Evolutionary conservation across 2,888 invertebrate genomes (phyloP).

Genomic region (Theretra japonica): DNA sequence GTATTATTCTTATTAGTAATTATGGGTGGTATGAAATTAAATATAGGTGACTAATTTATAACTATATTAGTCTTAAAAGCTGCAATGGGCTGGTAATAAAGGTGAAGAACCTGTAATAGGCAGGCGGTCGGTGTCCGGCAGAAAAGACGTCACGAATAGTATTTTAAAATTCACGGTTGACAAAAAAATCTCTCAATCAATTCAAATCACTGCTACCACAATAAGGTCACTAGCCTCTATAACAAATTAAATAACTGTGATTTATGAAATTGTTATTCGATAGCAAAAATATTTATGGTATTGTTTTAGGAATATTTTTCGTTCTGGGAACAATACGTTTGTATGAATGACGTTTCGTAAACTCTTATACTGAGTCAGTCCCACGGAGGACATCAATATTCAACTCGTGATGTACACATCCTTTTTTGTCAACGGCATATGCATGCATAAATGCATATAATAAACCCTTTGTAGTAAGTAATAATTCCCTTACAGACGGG

Average conservation of each 20-base stretch:
- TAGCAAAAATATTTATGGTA: not conserved
- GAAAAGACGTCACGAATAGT: too few species aligned
- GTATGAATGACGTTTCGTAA: not conserved
- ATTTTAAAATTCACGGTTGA: too few species aligned
- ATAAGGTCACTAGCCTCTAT: too few species aligned
- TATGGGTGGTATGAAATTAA: too few species aligned
- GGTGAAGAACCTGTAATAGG: too few species aligned
- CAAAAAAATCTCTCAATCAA: not conserved
- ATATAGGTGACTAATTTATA: too few species aligned
- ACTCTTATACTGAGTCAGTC: not conserved
- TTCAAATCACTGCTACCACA: too few species aligned
- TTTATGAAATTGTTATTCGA: not conserved
- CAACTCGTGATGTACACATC: constrained; percentile 17
- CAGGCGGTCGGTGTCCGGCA: too few species aligned
- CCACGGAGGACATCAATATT: constrained; percentile 22
- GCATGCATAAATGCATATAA: constrained; percentile 45
- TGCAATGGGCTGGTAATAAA: too few species aligned
- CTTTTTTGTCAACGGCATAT: constrained; percentile 29
- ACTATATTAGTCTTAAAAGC: too few species aligned
- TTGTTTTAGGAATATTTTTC: not conserved
- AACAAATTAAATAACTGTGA: too few species aligned
- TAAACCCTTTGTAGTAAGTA: constrained; percentile 42
- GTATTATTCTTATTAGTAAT: too few species aligned
- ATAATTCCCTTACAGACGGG: constrained; percentile 41
- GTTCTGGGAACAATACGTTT: not conserved